A percentile compares a stretch with the other conserved stretches of the same genome.
phyloP scores from a whole-genome alignment of 2,797 vertebrate genomes.

The Bradypodion ventrale region DNA sequence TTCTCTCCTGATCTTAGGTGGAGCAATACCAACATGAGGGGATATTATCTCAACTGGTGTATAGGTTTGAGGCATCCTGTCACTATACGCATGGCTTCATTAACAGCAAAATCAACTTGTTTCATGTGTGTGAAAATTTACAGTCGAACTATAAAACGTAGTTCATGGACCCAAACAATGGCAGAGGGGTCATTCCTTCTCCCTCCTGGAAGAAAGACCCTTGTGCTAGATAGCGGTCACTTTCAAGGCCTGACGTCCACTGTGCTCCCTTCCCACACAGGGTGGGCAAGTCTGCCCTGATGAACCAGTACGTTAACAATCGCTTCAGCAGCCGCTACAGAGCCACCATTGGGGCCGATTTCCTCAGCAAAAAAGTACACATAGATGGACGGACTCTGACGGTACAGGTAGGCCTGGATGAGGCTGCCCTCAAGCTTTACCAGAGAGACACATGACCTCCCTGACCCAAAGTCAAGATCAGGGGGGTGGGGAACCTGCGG shows the following conservation, averaged over 20 bases:
- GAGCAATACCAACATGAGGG: too few relatives aligned
- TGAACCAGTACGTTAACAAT: constrained; percentile 76
- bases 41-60: too few relatives aligned
- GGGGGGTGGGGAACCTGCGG: too few relatives aligned
- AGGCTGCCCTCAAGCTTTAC: not conserved
- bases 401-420: constrained; percentile 16
- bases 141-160: not conserved
- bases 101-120: too few relatives aligned
- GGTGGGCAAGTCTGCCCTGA: constrained; percentile 75
- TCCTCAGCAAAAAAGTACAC: constrained; percentile 71
- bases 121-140: too few relatives aligned
- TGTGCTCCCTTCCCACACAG: not conserved
- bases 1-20: too few relatives aligned
- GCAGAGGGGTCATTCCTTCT: not conserved
- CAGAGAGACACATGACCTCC: too few relatives aligned
- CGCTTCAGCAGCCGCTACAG: constrained; percentile 73
- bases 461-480: too few relatives aligned
- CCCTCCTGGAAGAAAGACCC: not conserved
- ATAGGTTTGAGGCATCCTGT: too few relatives aligned
- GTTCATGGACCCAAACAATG: not conserved
- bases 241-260: not conserved
- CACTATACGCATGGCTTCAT: too few relatives aligned
- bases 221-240: not conserved
- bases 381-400: constrained; percentile 52
- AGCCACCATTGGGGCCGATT: constrained; percentile 75